These are phyloP conservation scores for Hydrolagus colliei DNA, from an alignment of 2,797 vertebrate genomes.

Conservation along the genomic window DNA sequence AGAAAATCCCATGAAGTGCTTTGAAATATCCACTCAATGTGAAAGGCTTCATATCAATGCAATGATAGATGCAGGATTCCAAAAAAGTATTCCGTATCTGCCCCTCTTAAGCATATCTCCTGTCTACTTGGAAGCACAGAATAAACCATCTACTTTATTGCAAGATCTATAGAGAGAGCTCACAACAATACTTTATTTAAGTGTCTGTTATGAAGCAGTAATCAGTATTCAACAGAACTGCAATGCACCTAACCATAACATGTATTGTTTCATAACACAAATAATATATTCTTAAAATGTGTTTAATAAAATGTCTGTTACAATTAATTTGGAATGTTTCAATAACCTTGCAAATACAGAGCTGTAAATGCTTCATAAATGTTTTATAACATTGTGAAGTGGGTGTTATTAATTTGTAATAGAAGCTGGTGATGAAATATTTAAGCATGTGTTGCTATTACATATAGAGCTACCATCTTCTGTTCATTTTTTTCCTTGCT, in stretches of 20 bases:
- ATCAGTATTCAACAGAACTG: not conserved
- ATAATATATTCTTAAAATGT: conserved; percentile 5
- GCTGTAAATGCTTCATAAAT: not conserved
- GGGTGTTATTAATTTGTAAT: conserved; percentile 16
- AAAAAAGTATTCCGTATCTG: too few species aligned
- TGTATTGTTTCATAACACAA: not conserved
- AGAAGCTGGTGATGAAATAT: conserved; percentile 8
- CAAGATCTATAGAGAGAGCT: not conserved
- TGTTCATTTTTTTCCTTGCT: not conserved
- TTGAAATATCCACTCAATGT: too few species aligned
- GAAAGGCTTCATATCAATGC: too few species aligned
- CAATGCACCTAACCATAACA: not conserved
- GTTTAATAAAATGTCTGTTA: conserved; percentile 2
- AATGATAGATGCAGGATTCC: too few species aligned
- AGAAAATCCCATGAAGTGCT: too few species aligned
- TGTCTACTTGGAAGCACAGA: too few species aligned
- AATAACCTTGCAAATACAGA: conserved; percentile 18
- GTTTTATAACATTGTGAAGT: not conserved
- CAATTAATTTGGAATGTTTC: conserved; percentile 13
- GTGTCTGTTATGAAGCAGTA: too few species aligned
- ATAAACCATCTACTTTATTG: not conserved
- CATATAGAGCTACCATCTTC: not conserved
- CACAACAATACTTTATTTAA: not conserved
- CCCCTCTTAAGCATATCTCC: too few species aligned
- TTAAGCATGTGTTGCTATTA: conserved; percentile 16